These are phyloP conservation scores for Caenorhabditis drosophilae DNA, from an alignment of 2,888 invertebrate species.

Conservation along the genomic window DNA sequence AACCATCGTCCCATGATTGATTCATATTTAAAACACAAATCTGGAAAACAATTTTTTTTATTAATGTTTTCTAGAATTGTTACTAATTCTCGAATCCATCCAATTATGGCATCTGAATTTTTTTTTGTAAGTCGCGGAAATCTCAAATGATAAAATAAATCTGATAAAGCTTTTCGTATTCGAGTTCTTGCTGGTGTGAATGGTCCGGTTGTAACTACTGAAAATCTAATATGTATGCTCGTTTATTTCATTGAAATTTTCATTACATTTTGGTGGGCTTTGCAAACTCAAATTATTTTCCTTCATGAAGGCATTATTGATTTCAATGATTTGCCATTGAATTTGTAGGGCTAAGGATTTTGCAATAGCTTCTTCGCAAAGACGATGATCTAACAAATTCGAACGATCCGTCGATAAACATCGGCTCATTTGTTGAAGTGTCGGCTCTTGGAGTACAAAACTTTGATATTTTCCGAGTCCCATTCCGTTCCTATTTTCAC, in stretches of 20 bases:
- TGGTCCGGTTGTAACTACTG: conserved; percentile 23
- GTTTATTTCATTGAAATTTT: too few relatives aligned
- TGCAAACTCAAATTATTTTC: conserved; percentile 48
- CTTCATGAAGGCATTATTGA: conserved; percentile 57
- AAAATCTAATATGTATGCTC: conserved; percentile 1
- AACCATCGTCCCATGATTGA: conserved; percentile 55
- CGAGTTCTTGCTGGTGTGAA: conserved; percentile 18
- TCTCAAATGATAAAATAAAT: conserved; percentile 62
- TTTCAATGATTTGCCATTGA: conserved; percentile 62
- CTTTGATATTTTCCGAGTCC: conserved; percentile 52
- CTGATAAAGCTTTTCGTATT: conserved; percentile 52
- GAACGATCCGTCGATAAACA: conserved; percentile 46
- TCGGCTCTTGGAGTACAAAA: conserved; percentile 40
- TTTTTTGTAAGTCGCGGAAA: conserved; percentile 52
- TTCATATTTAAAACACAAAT: conserved; percentile 54
- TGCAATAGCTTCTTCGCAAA: conserved; percentile 54
- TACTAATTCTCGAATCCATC: conserved; percentile 63
- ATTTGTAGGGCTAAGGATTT: conserved; percentile 54
- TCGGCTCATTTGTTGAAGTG: conserved; percentile 51
- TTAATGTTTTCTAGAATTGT: conserved; percentile 1
- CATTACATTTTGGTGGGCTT: conserved; percentile 51
- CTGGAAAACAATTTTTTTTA: conserved; percentile 32
- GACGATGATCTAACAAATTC: conserved; percentile 50
- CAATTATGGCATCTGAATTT: conserved; percentile 53
- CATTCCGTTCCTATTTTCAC: conserved; percentile 54